Evolutionary conservation across 2,797 vertebrate species (phyloP).

Genomic region (Atherinosoma microstoma): DNA sequence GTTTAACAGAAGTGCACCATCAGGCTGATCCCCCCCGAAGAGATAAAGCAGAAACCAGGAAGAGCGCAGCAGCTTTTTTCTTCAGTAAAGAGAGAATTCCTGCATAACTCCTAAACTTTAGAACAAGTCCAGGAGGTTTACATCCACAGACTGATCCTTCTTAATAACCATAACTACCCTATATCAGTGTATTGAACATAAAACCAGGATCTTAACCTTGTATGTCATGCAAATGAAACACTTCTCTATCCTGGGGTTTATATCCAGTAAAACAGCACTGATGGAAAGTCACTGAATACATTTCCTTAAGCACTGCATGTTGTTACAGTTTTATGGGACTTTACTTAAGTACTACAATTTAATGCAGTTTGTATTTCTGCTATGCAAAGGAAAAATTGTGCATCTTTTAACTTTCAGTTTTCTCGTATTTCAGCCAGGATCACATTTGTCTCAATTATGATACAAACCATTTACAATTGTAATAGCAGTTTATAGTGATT

Average conservation of each 20-base stretch:
- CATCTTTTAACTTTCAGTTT: not conserved
- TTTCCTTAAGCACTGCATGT: not conserved
- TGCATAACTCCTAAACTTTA: conserved; percentile 20
- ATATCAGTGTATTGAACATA: not conserved
- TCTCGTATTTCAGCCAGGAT: not conserved
- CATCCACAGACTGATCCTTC: not conserved
- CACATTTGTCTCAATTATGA: not conserved
- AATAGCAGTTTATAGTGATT: not conserved
- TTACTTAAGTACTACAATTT: not conserved
- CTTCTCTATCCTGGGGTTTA: not conserved
- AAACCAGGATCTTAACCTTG: not conserved
- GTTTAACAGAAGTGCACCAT: conserved; percentile 17
- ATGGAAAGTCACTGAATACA: not conserved
- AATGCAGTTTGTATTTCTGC: not conserved
- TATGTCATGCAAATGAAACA: not conserved
- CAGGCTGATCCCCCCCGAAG: not conserved
- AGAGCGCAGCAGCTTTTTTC: conserved; percentile 8
- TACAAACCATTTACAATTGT: not conserved
- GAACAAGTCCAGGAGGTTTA: conserved; percentile 1
- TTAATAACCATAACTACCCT: not conserved
- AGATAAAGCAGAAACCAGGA: conserved; percentile 18
- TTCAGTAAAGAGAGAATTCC: conserved; percentile 34
- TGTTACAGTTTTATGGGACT: not conserved
- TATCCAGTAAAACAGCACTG: not conserved
- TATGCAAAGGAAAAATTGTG: not conserved